These are phyloP conservation scores for Tenebrio molitor DNA, from an alignment of 1,140 invertebrate species.

Conservation along the genomic window DNA sequence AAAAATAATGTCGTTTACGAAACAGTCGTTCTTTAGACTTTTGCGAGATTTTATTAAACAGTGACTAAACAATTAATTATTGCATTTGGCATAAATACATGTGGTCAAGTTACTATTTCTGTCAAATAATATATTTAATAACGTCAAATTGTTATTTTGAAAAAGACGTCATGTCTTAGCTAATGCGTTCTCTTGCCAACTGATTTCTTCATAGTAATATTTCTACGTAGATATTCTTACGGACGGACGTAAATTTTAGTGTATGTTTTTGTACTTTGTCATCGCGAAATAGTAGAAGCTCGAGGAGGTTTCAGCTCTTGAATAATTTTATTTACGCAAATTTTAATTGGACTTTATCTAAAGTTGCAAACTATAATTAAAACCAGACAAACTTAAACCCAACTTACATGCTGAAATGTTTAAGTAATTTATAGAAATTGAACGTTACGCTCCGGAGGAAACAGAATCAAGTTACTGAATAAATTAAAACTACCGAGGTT, in stretches of 20 bases:
- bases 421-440: slow-evolving; percentile 30
- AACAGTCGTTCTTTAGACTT: too few relatives aligned
- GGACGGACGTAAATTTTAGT: too few relatives aligned
- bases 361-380: slow-evolving; percentile 39
- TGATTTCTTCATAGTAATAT: background rate
- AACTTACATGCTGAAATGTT: slow-evolving; percentile 16
- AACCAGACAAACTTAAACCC: slow-evolving; percentile 32
- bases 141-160: too few relatives aligned
- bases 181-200: background rate
- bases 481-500: slow-evolving; percentile 9
- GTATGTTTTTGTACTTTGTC: too few relatives aligned
- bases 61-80: too few relatives aligned
- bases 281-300: background rate
- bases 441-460: background rate
- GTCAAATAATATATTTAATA: too few relatives aligned
- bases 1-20: too few relatives aligned
- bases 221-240: too few relatives aligned
- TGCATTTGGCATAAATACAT: too few relatives aligned
- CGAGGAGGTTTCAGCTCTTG: slow-evolving; percentile 1
- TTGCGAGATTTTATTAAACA: too few relatives aligned
- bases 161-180: too few relatives aligned
- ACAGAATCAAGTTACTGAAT: slow-evolving; percentile 1
- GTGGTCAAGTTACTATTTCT: too few relatives aligned
- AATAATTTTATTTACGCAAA: slow-evolving; percentile 39
- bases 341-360: slow-evolving; percentile 38